Evolutionary conservation across 2,888 invertebrate genomes (phyloP).

Genomic region (Eurytoma californica): DNA sequence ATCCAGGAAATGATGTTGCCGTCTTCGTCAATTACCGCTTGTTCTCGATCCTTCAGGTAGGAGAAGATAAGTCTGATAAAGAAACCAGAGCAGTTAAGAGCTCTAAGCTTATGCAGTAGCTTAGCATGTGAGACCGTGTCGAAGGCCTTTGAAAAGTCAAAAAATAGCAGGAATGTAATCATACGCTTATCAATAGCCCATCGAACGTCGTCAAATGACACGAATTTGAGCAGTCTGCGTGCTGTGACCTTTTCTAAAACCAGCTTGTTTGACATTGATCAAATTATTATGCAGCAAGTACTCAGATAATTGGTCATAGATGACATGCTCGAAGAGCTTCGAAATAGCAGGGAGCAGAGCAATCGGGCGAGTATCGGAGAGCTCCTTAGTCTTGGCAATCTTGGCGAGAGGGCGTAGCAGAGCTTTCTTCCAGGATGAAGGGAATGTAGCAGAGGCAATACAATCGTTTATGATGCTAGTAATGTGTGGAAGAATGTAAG

Average conservation of each 20-base stretch:
- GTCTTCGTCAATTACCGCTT: not conserved
- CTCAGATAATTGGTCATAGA: conserved; percentile 28
- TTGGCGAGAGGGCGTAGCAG: not conserved
- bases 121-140: too few species aligned
- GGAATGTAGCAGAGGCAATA: not conserved
- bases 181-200: conserved; percentile 1
- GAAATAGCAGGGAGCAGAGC: conserved; percentile 42
- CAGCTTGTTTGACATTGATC: conserved; percentile 31
- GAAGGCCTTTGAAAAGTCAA: conserved; percentile 38
- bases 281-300: conserved; percentile 25
- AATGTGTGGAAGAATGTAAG: not conserved
- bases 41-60: not conserved
- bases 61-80: too few species aligned
- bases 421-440: not conserved
- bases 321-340: conserved; percentile 45
- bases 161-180: conserved; percentile 11
- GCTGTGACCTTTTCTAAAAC: conserved; percentile 7
- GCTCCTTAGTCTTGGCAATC: too few species aligned
- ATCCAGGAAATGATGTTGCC: not conserved
- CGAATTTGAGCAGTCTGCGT: conserved; percentile 8
- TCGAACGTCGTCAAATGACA: conserved; percentile 18
- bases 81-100: too few species aligned
- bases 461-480: not conserved
- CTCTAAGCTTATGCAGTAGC: too few species aligned
- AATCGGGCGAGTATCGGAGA: conserved; percentile 45